phyloP scores from a whole-genome alignment of 2,888 invertebrate genomes.

The Tanaodytes sp. region DNA sequence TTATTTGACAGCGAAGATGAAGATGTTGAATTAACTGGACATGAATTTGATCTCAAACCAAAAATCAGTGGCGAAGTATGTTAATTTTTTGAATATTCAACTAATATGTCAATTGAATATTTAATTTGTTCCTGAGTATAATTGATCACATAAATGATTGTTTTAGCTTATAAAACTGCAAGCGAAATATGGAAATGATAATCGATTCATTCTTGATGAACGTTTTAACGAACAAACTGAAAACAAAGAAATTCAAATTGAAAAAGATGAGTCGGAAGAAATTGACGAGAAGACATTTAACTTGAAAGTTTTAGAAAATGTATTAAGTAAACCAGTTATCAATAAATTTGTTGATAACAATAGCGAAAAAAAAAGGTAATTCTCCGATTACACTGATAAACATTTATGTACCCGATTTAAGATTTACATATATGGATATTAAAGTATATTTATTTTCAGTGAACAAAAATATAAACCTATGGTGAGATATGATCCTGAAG shows the following conservation, averaged over 20 bases:
- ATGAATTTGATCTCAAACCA: conserved; percentile 71
- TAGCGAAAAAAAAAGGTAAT: conserved; percentile 48
- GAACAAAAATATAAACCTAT: conserved; percentile 60
- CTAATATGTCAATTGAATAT: too few species aligned
- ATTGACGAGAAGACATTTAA: conserved; percentile 75
- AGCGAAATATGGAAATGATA: conserved; percentile 82
- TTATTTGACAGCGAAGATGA: conserved; percentile 74
- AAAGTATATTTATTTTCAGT: too few species aligned
- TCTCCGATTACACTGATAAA: not conserved
- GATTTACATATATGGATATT: too few species aligned
- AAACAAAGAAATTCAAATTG: not conserved
- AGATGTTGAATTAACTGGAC: conserved; percentile 74
- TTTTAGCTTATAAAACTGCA: conserved; percentile 81
- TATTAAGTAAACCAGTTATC: conserved; percentile 74
- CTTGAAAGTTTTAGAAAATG: conserved; percentile 75
- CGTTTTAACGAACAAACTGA: conserved; percentile 75
- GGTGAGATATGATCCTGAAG: conserved; percentile 69
- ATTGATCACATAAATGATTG: too few species aligned
- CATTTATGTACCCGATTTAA: too few species aligned
- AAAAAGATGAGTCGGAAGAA: conserved; percentile 26
- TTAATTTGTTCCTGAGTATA: too few species aligned
- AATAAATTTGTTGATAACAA: conserved; percentile 52
- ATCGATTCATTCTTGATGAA: conserved; percentile 83
- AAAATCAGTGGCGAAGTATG: conserved; percentile 79
- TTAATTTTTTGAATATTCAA: too few species aligned